Percentiles rank a stretch among this genome's conserved stretches.
phyloP scores from a whole-genome alignment of 1,140 invertebrate genomes.

The Aporrectodea caliginosa region DNA sequence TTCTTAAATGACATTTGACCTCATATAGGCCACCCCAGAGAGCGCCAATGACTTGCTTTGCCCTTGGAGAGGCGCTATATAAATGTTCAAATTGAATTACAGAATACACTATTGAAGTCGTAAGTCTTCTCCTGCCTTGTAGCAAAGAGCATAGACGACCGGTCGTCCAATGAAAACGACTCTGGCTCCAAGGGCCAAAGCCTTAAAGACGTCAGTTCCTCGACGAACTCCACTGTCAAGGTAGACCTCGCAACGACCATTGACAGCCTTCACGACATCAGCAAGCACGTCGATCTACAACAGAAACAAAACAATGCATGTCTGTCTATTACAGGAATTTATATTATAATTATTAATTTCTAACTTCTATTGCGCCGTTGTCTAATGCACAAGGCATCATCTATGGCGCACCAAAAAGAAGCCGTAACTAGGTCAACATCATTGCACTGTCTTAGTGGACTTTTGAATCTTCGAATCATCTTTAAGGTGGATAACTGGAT shows the following conservation, averaged over 20 bases:
- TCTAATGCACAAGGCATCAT: not conserved
- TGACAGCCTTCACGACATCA: conserved; percentile 73
- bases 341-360: not conserved
- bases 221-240: conserved; percentile 80
- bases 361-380: not conserved
- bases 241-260: conserved; percentile 70
- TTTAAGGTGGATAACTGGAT: no score
- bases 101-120: not conserved
- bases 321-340: not conserved
- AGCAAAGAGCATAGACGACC: conserved; percentile 80
- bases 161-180: conserved; percentile 84
- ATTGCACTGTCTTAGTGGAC: no score
- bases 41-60: no score
- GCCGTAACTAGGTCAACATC: no score
- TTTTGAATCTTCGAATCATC: no score
- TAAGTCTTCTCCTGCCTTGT: conserved; percentile 46
- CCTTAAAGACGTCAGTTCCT: conserved; percentile 87
- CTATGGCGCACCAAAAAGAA: not conserved
- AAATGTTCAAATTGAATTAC: not conserved
- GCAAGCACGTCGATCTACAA: conserved; percentile 80
- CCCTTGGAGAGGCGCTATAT: no score
- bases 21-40: no score
- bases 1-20: no score
- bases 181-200: conserved; percentile 79
- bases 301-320: not conserved